Conservation (phyloP, 2,797 vertebrate genomes). For the Phyllotis vaccarum region DNA sequence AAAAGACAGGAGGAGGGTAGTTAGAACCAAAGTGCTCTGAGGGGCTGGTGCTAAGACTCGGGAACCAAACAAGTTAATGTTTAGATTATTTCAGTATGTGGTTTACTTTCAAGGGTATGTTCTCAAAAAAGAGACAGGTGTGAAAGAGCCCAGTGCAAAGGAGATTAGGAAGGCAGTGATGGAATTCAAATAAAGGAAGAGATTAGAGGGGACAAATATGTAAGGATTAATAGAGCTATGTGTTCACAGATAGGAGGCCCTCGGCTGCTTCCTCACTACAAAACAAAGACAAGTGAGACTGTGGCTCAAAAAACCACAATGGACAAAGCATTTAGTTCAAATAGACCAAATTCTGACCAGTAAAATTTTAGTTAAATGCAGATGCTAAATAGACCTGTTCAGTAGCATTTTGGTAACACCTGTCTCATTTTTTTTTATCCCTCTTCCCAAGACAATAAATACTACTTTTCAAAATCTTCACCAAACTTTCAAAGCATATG, state of each 20-base stretch:
- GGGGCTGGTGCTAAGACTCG: neutral
- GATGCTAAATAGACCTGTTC: neutral
- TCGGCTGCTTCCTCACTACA: neutral
- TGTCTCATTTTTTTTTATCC: neutral
- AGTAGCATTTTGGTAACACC: neutral
- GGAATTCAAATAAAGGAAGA: neutral
- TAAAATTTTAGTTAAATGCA: neutral
- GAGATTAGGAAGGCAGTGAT: neutral
- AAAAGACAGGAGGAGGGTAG: neutral
- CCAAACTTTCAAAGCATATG: neutral
- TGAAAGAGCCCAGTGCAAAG: neutral
- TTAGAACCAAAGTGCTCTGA: constrained; percentile 46
- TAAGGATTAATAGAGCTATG: neutral
- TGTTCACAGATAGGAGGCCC: neutral
- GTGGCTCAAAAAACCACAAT: neutral
- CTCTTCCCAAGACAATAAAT: neutral
- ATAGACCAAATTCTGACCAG: neutral
- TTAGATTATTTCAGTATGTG: constrained; percentile 11
- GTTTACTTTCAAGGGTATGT: neutral
- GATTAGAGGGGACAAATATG: neutral
- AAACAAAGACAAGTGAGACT: neutral
- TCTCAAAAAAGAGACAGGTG: neutral
- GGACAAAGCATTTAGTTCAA: neutral
- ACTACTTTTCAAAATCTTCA: neutral
- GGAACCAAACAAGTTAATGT: neutral